Evolutionary conservation across 2,113 vertebrate species (phyloP), one percentile per base, ranked within the genome.

Genomic region (Cyprinus carpio): DNA sequence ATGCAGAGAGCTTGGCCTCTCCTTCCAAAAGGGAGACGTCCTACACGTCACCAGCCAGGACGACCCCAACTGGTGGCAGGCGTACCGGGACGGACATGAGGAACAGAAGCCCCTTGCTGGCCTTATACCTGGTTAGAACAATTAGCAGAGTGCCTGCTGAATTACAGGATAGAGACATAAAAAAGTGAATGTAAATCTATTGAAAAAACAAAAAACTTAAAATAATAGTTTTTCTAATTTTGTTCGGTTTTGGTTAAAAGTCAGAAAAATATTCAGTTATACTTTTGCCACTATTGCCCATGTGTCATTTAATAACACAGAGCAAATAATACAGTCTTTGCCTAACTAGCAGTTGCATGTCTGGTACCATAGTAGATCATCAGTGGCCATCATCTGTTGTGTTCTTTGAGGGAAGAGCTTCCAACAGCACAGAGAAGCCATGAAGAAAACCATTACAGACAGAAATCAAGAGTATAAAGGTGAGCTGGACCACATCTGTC

Each of bases 41-140:
- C 97, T 99, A 71, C 97, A 99, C 75, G 95, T 99, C 62, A 98
- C 99, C 88, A 98, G 98, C 92, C 98, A 99, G 91, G 97, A 98
- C 77, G 98, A 99, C 91, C 96, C 97, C 87, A 97, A 96, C 91
- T 99, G 98, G 98, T 99, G 97, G 98, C 98, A 99, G 91, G 97
- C 97, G 86, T 99, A 99, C 93, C 92, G 97, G 91, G 98, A 99
- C 65, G 97, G 97, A 34, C 97, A 99, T 20, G 97, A 98, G 92
- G 97, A 99, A 89, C 98, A 96, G 85, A 97, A 99, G 71, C 97
- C 96, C 15, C 89, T 99, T 58, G 98, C 98, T 83, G 98, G 98
- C 54, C 97, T 99, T n/a, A 92, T 99, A 85, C 98, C 97, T 93
- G 97, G 98, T 4, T 78, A 25, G 4, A 0, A 40, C 8, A 51